A percentile compares a stretch with the other conserved stretches of the same genome.
phyloP scores from a whole-genome alignment of 2,797 vertebrate genomes.

The Ctenopoma multispine region DNA sequence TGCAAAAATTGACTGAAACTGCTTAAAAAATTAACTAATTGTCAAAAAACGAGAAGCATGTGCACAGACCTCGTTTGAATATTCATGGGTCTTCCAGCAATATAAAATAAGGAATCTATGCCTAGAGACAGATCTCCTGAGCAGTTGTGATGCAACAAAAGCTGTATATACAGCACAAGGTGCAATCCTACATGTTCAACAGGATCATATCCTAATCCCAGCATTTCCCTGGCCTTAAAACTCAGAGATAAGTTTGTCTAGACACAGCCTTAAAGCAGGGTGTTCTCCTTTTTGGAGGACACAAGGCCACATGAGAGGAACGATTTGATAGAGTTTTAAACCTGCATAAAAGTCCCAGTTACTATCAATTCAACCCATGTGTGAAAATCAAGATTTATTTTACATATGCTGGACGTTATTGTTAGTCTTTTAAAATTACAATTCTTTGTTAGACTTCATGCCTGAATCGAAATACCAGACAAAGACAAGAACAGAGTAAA shows the following conservation, averaged over 20 bases:
- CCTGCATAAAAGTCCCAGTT: slow-evolving; percentile 8
- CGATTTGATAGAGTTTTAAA: not conserved
- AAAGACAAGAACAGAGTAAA: slow-evolving; percentile 13
- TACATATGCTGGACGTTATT: not conserved
- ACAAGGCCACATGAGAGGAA: slow-evolving; percentile 19
- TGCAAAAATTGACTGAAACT: not conserved
- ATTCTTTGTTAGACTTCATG: not conserved
- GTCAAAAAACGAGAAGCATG: not conserved
- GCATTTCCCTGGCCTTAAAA: slow-evolving; percentile 64
- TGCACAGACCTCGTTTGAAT: not conserved
- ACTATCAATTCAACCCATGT: not conserved
- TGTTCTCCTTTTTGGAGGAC: slow-evolving; percentile 42
- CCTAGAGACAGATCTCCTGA: slow-evolving; percentile 2
- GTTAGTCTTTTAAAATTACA: slow-evolving; percentile 1
- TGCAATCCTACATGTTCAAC: slow-evolving; percentile 57
- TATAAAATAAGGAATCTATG: not conserved
- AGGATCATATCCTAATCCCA: slow-evolving; percentile 73
- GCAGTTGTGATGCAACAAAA: slow-evolving; percentile 33
- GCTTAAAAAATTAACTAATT: not conserved
- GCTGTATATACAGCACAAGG: slow-evolving; percentile 50
- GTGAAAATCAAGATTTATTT: not conserved
- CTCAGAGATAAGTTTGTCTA: slow-evolving; percentile 74
- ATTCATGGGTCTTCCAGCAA: not conserved
- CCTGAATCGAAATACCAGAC: slow-evolving; percentile 7
- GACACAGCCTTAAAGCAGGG: slow-evolving; percentile 71